Conservation (phyloP, 1,140 invertebrate species). For the Aplysia californica region DNA sequence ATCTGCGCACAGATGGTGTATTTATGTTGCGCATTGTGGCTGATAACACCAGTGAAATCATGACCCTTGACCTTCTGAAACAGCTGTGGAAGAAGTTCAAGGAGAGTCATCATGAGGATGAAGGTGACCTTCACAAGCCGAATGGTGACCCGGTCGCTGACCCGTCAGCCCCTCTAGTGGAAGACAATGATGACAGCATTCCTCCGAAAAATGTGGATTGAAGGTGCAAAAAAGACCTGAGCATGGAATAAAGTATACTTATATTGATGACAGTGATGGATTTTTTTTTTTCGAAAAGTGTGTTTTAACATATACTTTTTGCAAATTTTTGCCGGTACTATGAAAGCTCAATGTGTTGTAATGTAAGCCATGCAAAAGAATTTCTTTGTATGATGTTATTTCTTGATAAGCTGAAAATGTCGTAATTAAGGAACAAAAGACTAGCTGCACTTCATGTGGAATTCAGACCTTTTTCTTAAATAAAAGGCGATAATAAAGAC, state of each 20-base stretch:
- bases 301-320: no score
- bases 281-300: no score
- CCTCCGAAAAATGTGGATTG: slow-evolving; percentile 7
- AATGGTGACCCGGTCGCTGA: not conserved
- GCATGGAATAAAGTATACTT: not conserved
- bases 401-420: no score
- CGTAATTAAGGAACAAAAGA: no score
- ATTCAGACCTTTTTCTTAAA: no score
- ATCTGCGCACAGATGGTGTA: slow-evolving; percentile 61
- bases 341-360: no score
- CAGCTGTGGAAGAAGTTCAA: slow-evolving; percentile 50
- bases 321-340: no score
- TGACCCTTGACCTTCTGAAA: slow-evolving; percentile 54
- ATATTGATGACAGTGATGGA: no score
- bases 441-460: no score
- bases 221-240: not conserved
- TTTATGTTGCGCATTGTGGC: slow-evolving; percentile 60
- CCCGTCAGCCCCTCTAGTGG: not conserved
- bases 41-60: slow-evolving; percentile 59
- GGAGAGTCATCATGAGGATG: not conserved
- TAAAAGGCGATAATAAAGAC: no score
- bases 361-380: no score
- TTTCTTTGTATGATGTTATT: no score
- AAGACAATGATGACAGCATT: not conserved
- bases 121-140: not conserved